A percentile compares a stretch with the other conserved stretches of the same genome.
phyloP scores from a whole-genome alignment of 1,140 invertebrate species.

The Ruditapes philippinarum region DNA sequence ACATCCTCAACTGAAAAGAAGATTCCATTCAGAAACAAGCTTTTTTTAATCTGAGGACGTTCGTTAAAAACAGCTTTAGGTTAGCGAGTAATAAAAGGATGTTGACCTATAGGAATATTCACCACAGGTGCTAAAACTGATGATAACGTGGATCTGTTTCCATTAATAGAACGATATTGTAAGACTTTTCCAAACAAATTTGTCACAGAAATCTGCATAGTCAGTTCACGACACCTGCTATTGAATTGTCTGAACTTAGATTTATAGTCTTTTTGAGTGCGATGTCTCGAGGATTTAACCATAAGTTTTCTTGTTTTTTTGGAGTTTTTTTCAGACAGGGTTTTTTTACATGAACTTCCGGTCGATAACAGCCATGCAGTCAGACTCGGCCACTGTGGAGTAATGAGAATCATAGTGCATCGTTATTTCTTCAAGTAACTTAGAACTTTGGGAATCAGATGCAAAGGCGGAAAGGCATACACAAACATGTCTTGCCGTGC shows the following conservation, averaged over 20 bases:
- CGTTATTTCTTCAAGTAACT: constrained; percentile 15
- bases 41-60: constrained; percentile 9
- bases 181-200: constrained; percentile 30
- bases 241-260: constrained; percentile 49
- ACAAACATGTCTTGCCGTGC: constrained; percentile 40
- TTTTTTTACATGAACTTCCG: constrained; percentile 20
- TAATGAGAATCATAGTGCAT: constrained; percentile 53
- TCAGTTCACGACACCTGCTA: constrained; percentile 51
- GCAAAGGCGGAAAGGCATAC: constrained; percentile 39
- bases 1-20: constrained; percentile 29
- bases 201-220: constrained; percentile 24
- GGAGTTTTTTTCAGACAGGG: too few species aligned
- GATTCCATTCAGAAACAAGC: constrained; percentile 45
- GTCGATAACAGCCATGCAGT: constrained; percentile 63
- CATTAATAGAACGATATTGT: constrained; percentile 40
- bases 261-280: constrained; percentile 48
- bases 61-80: constrained; percentile 38
- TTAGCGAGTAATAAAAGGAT: constrained; percentile 33
- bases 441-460: constrained; percentile 32
- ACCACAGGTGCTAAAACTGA: constrained; percentile 29
- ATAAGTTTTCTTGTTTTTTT: constrained; percentile 30
- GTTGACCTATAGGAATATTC: constrained; percentile 31
- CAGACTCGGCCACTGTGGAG: constrained; percentile 52
- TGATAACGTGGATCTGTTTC: constrained; percentile 56
- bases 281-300: neutral